Base-by-base conservation (phyloP, 2,888 invertebrate genomes). In the Aporophyla lueneburgensis region DNA sequence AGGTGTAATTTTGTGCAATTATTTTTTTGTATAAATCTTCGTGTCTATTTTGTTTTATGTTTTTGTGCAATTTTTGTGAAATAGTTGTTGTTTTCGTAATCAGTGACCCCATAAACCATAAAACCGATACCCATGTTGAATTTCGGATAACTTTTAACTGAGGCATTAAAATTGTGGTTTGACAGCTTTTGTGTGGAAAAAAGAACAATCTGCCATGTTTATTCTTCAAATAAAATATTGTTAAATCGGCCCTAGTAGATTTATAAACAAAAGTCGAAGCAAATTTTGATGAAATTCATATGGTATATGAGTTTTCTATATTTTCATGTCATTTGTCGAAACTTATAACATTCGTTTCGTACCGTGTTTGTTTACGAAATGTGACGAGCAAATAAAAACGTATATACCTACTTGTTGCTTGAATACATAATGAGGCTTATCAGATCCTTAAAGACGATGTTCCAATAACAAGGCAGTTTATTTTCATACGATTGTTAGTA, bases 401-500 rank as follows among this genome's bases (percentile, higher is more conserved):
- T 12, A 53, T 24, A 27, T 65, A 49, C 2, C 24, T 56, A 72
- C 76, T 71, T 79, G 54, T 79, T 81, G 69, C 73, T 71, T 61
- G 65, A 74, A 80, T 72, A 74, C 3, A 76, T 72, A 78, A 77
- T 51, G 77, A n/a, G 43, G 65, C 49, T 62, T 51, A 71, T 62
- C n/a, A 80, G 66, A 81, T 67, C 40, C 40, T 56, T 72, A 76
- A 76, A 59, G 54, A 83, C 62, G 61, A 79, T 73, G 27, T 77
- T 76, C 62, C 46, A 67, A 72, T 71, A 81, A 76, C 68, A 79
- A 74, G 78, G 59, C 59, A 49, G 67, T 74, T 76, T 78, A 63
- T 72, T 80, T 80, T 62, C 24, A 71, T 63, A 65, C 63, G 51
- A 71, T 84, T 72, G 81, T 81, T 71, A 72, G 51, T 58, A n/a